Evolutionary conservation across 2,888 invertebrate genomes (phyloP).

Genomic region (Leptogaster cylindrica): DNA sequence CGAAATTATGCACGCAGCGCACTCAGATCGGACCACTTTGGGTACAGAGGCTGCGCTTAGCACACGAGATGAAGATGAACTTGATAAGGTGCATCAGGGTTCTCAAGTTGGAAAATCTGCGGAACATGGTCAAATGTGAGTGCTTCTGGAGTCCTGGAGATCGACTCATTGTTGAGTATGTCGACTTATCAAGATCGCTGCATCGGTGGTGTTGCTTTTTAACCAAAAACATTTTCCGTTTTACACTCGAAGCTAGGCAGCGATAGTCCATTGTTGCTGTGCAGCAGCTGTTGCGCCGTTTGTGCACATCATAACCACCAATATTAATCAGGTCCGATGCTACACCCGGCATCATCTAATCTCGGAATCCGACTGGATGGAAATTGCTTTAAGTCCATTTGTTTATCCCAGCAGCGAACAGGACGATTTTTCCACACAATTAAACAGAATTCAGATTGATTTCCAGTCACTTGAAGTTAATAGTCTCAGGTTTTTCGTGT

Average conservation of each 20-base stretch:
- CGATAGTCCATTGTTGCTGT: neutral
- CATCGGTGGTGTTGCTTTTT: constrained; percentile 27
- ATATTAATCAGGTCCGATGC: constrained; percentile 23
- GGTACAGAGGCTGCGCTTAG: constrained; percentile 42
- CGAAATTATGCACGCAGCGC: constrained; percentile 35
- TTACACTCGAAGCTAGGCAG: neutral
- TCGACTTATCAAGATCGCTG: constrained; percentile 34
- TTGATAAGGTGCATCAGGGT: constrained; percentile 40
- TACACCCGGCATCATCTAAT: constrained; percentile 14
- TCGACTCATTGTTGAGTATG: constrained; percentile 15
- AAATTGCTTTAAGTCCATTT: constrained; percentile 9
- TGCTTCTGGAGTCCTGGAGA: constrained; percentile 39
- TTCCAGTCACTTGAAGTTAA: neutral
- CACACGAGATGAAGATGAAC: constrained; percentile 46
- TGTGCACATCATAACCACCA: constrained; percentile 24
- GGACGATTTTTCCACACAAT: constrained; percentile 12
- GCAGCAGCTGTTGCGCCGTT: neutral
- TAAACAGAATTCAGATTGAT: neutral
- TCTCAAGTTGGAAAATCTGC: constrained; percentile 27
- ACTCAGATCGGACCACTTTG: constrained; percentile 43
- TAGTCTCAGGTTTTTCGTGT: neutral
- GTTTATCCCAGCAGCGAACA: constrained; percentile 9
- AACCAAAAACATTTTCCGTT: neutral
- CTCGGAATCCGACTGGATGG: neutral
- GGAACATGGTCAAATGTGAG: constrained; percentile 41